phyloP scores from a whole-genome alignment of 2,888 invertebrate genomes.

The Microctonus aethiopoides region DNA sequence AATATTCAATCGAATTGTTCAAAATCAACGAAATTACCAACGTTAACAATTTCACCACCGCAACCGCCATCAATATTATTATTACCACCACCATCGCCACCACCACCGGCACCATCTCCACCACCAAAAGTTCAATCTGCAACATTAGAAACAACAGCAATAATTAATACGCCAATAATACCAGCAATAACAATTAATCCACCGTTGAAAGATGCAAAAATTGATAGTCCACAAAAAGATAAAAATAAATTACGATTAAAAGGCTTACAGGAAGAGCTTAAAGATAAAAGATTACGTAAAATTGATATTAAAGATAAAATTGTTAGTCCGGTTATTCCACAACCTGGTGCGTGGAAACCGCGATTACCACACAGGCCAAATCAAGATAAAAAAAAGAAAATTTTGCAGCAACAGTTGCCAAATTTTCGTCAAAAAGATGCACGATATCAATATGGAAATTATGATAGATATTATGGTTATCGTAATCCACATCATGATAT shows the following conservation, averaged over 20 bases:
- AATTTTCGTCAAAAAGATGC: constrained; percentile 81
- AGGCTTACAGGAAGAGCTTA: constrained; percentile 56
- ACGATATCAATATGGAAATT: constrained; percentile 95
- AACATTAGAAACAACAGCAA: background rate
- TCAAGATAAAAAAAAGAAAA: constrained; percentile 66
- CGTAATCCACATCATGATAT: constrained; percentile 84
- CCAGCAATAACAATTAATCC: too few relatives aligned
- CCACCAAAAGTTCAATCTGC: background rate
- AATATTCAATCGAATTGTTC: background rate
- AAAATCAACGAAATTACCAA: constrained; percentile 15
- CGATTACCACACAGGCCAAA: constrained; percentile 68
- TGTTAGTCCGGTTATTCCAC: constrained; percentile 91
- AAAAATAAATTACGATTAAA: constrained; percentile 59
- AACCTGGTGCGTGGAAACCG: constrained; percentile 86
- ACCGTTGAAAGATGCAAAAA: constrained; percentile 39
- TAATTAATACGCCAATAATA: background rate
- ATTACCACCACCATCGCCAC: background rate
- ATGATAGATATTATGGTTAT: constrained; percentile 96
- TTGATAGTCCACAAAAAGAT: constrained; percentile 54
- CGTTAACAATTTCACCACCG: too few relatives aligned
- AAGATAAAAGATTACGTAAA: constrained; percentile 69
- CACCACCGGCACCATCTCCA: constrained; percentile 2
- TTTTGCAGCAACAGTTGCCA: constrained; percentile 62
- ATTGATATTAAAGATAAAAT: constrained; percentile 86
- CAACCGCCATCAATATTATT: too few relatives aligned